These are phyloP conservation scores for Drosophila mimica DNA, from an alignment of 2,888 invertebrate species.

Conservation along the genomic window DNA sequence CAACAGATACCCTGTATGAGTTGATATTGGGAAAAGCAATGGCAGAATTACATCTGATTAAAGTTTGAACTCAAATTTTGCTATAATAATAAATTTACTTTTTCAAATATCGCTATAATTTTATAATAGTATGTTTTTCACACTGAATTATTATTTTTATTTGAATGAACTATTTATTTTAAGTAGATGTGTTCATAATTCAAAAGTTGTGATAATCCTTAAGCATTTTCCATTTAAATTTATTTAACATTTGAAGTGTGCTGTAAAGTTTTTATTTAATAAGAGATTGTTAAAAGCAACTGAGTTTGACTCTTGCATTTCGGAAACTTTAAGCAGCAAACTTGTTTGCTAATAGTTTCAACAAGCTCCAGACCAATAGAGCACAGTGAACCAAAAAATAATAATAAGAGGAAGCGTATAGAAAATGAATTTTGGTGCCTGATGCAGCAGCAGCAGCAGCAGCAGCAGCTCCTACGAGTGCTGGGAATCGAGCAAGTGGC, in stretches of 20 bases:
- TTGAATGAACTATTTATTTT: not conserved
- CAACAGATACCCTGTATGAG: constrained; percentile 44
- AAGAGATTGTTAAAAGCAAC: constrained; percentile 2
- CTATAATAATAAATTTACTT: not conserved
- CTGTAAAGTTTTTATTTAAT: constrained; percentile 1
- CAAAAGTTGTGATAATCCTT: not conserved
- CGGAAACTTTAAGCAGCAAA: constrained; percentile 4
- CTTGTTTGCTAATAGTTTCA: constrained; percentile 14
- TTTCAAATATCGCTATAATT: not conserved
- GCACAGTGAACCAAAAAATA: constrained; percentile 1
- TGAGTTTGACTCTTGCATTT: not conserved
- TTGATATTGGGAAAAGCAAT: not conserved
- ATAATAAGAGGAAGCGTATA: constrained; percentile 6
- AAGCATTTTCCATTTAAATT: not conserved
- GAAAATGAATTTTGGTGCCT: constrained; percentile 17
- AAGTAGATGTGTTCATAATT: not conserved
- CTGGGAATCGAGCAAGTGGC: constrained; percentile 18
- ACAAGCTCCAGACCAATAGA: constrained; percentile 14
- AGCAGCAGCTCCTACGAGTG: constrained; percentile 7
- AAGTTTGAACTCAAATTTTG: not conserved
- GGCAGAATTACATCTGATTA: not conserved
- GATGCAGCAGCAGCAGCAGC: constrained; percentile 4
- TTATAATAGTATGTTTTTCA: not conserved
- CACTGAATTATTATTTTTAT: not conserved
- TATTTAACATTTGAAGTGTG: not conserved